Evolutionary conservation across 2,797 vertebrate genomes (phyloP).

Genomic region (Liasis olivaceus): DNA sequence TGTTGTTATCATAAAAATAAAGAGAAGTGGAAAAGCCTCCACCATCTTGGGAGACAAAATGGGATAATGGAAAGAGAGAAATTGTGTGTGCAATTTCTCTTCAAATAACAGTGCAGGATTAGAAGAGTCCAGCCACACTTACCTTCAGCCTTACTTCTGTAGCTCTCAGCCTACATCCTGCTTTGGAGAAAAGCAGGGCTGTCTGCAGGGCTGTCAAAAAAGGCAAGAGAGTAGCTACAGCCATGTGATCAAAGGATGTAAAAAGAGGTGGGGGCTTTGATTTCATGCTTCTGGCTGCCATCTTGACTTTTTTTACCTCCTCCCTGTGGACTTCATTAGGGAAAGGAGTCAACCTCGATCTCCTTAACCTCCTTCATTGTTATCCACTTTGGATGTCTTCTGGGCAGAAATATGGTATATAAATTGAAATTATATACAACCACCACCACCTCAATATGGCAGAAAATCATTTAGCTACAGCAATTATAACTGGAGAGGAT

Average conservation of each 20-base stretch:
- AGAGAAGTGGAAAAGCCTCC: neutral
- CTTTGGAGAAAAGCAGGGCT: neutral
- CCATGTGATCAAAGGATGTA: neutral
- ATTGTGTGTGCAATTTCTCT: no score
- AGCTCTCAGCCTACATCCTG: neutral
- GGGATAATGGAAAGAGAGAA: no score
- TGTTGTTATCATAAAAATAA: constrained; percentile 10
- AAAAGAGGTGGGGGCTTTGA: neutral
- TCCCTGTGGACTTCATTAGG: neutral
- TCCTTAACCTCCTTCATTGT: neutral
- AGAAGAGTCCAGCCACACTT: neutral
- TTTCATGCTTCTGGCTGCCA: neutral
- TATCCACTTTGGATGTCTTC: neutral
- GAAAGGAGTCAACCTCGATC: neutral
- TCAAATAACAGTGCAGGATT: no score
- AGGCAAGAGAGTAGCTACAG: neutral
- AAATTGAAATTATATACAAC: neutral
- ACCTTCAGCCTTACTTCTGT: neutral
- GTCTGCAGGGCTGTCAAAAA: neutral
- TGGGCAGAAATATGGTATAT: neutral
- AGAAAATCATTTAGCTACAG: neutral
- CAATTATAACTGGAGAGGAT: neutral
- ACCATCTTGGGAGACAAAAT: neutral
- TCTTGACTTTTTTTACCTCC: neutral
- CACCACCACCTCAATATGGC: neutral